Evolutionary conservation across 2,888 invertebrate species (phyloP), one percentile per base, ranked within the genome.

Genomic region (Drosophila buzzatii): DNA sequence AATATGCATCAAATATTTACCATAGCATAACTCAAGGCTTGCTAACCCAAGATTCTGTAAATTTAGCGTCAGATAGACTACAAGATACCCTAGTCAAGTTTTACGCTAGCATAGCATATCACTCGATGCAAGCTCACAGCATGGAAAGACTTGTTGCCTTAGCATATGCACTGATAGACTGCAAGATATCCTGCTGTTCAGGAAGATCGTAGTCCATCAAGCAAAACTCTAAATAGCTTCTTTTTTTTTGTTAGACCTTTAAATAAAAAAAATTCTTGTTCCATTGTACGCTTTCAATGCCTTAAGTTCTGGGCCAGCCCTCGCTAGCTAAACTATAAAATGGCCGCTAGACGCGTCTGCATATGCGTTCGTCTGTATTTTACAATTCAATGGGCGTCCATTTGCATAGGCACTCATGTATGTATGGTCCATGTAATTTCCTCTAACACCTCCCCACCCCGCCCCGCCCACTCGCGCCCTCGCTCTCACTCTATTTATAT

Each of bases 371-470:
- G 57, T 73, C 71, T 80, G 77, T 86, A 76, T 83, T 89, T 83
- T 76, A 83, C 86, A 85, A 85, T 83, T 89, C 86, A 83, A 83
- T 85, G 84, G 73, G 37, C 61, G 70, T 44, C 69, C 83, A 88
- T 82, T 83, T 85, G 83, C 86, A 88, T 82, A 73, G 73, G 73
- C 71, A 59, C 59, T 74, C 86, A 69, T 69, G 61, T 70, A 72
- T 45, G 66, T 72, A 80, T 51, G 81, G 67, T 52, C 75, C 66
- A 74, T 75, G 80, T 79, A 66, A 74, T 75, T 63, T 66, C 58
- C 8, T 3, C 44, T 16, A 44, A 1, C 31, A 14, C 14, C 6
- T 9, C 10, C 7, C 2, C 49, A 14, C 27, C 8, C 60, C 4
- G 33, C 5, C 14, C 42, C 2, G 2, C 35, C 8, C 12, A 3